Base-by-base conservation (phyloP, 2,113 vertebrate species). In the Nycticebus coucang region DNA sequence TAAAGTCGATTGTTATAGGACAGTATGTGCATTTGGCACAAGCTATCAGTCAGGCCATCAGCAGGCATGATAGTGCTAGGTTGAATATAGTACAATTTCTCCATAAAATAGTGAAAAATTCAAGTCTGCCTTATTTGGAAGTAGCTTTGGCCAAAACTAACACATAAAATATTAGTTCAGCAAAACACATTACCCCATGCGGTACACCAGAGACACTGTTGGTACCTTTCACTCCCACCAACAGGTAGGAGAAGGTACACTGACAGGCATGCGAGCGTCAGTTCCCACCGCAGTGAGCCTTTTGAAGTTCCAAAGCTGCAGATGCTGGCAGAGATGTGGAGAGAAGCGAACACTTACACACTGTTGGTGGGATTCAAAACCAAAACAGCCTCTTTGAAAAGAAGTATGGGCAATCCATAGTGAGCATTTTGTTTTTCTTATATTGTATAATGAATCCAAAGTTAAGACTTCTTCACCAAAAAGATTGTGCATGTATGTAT, bases 71-170 rank as follows among this genome's bases (percentile, higher is more conserved):
- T 8, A 74, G 30, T 77, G 37, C 37, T 72, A 87, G 24, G 33
- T 69, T 74, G 87, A 80, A 85, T 7, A 2, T 6, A 80, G 57
- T 68, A 93, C 64, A 69, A 5, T 68, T 78, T 89, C 68, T 57
- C 72, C 50, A 75, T 33, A 86, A 69, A 89, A 78, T n/a, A 92
- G 74, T 92, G 53, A 93, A 95, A 92, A 93, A 89, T 79, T 89
- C 53, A 94, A 87, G 66, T 78, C 87, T 82, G 26, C 33, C 22
- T 79, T 64, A 89, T 89, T 55, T 12, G 21, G 22, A 95, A 82
- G 35, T 85, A 64, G 41, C 84, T 81, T 68, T 83, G 14, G 75
- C 22, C 41, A 86, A 91, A 28, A 41, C 17, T 50, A 7, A 37
- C 87, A 84, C 13, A 0, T 50, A 62, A 89, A 78, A 57, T 21